Evolutionary conservation across 2,888 invertebrate species (phyloP).

Genomic region (Lydus trimaculatus): DNA sequence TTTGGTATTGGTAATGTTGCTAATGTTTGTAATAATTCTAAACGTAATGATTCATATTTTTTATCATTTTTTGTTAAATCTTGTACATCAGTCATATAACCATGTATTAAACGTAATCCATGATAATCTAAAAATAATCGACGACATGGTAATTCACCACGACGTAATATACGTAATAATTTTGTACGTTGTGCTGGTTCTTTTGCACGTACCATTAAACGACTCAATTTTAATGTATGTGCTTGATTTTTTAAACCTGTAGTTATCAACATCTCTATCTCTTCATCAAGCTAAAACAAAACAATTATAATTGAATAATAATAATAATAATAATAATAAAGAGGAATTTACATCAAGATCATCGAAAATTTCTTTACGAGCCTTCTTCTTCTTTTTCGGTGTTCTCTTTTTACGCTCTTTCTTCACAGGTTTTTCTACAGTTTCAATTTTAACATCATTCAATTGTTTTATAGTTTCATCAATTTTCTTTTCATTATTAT

Average conservation of each 20-base stretch:
- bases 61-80: conserved; percentile 51
- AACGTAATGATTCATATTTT: conserved; percentile 60
- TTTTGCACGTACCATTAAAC: conserved; percentile 93
- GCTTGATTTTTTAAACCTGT: conserved; percentile 87
- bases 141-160: conserved; percentile 82
- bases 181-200: conserved; percentile 77
- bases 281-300: conserved; percentile 78
- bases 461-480: conserved; percentile 30
- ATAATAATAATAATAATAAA: conserved; percentile 26
- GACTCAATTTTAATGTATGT: conserved; percentile 87
- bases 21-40: conserved; percentile 79
- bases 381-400: conserved; percentile 53
- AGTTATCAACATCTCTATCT: conserved; percentile 79
- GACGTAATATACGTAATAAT: conserved; percentile 78
- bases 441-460: conserved; percentile 21
- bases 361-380: conserved; percentile 64
- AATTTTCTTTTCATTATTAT: conserved; percentile 28
- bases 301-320: conserved; percentile 20
- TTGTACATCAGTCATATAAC: conserved; percentile 87
- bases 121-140: conserved; percentile 93
- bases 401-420: conserved; percentile 48
- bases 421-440: conserved; percentile 48
- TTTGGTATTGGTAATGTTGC: conserved; percentile 90
- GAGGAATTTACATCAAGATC: conserved; percentile 66
- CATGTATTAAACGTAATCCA: conserved; percentile 87